These are phyloP conservation scores for Chaetogeoica ovagalla DNA, from an alignment of 2,888 invertebrate species.

Conservation along the genomic window DNA sequence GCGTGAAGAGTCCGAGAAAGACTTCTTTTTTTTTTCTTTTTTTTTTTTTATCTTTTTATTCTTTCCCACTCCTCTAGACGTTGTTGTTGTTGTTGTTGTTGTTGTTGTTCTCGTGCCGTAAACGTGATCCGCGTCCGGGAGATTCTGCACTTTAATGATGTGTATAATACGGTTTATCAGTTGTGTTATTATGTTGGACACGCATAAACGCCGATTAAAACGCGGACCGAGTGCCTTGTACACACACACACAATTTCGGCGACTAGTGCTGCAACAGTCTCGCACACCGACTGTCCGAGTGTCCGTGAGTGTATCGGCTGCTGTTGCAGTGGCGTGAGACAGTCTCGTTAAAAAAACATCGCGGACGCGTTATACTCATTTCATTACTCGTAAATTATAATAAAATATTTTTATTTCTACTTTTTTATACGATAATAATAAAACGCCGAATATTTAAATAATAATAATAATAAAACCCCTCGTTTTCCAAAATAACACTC, in stretches of 20 bases:
- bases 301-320: no score
- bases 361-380: background rate
- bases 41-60: no score
- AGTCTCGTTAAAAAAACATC: constrained; percentile 40
- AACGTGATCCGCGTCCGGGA: background rate
- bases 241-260: background rate
- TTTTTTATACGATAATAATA: no score
- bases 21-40: no score
- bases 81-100: no score
- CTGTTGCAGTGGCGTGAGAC: background rate
- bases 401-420: no score
- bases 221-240: background rate
- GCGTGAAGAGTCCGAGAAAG: no score
- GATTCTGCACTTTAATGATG: constrained; percentile 32
- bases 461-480: no score
- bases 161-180: constrained; percentile 13
- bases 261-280: background rate
- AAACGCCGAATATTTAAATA: no score
- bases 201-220: constrained; percentile 40
- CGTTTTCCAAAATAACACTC: no score
- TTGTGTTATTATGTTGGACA: constrained; percentile 39
- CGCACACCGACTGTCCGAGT: constrained; percentile 32
- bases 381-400: no score
- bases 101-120: background rate
- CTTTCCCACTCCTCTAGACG: no score